These are phyloP conservation scores for Apodemia zela DNA, from an alignment of 2,888 invertebrate genomes.

Conservation along the genomic window DNA sequence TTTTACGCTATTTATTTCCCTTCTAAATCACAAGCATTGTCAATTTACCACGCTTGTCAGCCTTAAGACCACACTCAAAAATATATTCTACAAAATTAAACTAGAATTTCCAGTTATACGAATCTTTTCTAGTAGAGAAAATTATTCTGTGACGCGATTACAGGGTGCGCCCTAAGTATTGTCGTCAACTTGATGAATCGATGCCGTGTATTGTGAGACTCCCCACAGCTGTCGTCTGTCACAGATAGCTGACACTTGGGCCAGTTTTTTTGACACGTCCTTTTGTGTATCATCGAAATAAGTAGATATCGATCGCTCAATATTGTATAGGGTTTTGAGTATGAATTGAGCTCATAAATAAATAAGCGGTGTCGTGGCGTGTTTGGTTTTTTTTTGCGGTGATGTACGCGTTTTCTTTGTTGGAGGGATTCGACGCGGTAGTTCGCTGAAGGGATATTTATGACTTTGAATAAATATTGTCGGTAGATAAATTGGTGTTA, in stretches of 20 bases:
- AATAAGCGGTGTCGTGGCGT: conserved; percentile 73
- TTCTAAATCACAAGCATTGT: conserved; percentile 72
- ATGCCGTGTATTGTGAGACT: conserved; percentile 61
- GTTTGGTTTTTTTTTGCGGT: conserved; percentile 57
- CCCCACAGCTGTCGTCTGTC: conserved; percentile 75
- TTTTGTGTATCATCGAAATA: conserved; percentile 68
- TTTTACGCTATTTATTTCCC: conserved; percentile 70
- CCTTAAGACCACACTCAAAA: conserved; percentile 42
- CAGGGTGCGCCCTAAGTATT: conserved; percentile 59
- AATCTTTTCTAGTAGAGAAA: conserved; percentile 26
- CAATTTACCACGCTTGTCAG: conserved; percentile 66
- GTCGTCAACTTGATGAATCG: conserved; percentile 69
- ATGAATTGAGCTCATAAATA: conserved; percentile 74
- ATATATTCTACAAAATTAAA: conserved; percentile 23
- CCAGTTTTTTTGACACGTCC: conserved; percentile 66
- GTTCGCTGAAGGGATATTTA: conserved; percentile 40
- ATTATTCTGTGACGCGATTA: conserved; percentile 47
- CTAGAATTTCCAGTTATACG: conserved; percentile 35
- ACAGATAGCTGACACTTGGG: conserved; percentile 69
- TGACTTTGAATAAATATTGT: conserved; percentile 42
- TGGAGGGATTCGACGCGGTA: conserved; percentile 58
- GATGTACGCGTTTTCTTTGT: conserved; percentile 67
- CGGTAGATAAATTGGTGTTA: conserved; percentile 37
- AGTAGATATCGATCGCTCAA: conserved; percentile 75
- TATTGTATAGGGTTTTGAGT: conserved; percentile 63